These are phyloP conservation scores for Anastrepha ludens DNA, from an alignment of 1,140 invertebrate genomes.

Conservation along the genomic window DNA sequence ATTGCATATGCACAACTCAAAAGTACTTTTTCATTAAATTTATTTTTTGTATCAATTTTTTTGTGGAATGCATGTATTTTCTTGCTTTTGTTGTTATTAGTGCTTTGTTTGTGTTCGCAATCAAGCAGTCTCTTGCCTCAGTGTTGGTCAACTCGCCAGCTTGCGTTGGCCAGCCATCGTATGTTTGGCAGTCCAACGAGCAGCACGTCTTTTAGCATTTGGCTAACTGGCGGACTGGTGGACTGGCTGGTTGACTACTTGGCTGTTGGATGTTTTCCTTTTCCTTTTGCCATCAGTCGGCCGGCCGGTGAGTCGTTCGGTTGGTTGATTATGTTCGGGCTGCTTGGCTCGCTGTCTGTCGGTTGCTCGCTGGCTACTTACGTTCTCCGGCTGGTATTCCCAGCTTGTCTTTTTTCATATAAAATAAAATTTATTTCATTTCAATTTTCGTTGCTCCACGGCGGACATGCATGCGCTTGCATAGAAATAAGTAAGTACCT, in stretches of 20 bases:
- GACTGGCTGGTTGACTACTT: neutral
- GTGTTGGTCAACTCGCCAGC: neutral
- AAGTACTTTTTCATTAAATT: constrained; percentile 35
- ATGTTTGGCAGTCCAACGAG: neutral
- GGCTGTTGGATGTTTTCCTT: neutral
- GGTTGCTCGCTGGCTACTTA: neutral
- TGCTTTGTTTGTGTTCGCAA: neutral
- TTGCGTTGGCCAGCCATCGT: neutral
- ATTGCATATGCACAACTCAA: constrained; percentile 36
- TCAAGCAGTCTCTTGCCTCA: neutral
- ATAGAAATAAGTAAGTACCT: neutral
- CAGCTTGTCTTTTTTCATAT: neutral
- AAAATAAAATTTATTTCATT: constrained; percentile 52
- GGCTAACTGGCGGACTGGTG: neutral
- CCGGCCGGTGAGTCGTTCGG: too few relatives aligned
- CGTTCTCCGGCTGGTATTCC: neutral
- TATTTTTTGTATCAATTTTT: constrained; percentile 13
- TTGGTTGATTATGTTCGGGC: neutral
- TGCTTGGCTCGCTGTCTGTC: neutral
- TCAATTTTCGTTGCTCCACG: constrained; percentile 38
- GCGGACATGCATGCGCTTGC: too few relatives aligned
- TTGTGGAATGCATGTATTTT: neutral
- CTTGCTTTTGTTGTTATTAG: neutral
- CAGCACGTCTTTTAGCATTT: neutral
- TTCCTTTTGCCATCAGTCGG: neutral